phyloP scores from a whole-genome alignment of 2,797 vertebrate genomes.

The Sciurus carolinensis region DNA sequence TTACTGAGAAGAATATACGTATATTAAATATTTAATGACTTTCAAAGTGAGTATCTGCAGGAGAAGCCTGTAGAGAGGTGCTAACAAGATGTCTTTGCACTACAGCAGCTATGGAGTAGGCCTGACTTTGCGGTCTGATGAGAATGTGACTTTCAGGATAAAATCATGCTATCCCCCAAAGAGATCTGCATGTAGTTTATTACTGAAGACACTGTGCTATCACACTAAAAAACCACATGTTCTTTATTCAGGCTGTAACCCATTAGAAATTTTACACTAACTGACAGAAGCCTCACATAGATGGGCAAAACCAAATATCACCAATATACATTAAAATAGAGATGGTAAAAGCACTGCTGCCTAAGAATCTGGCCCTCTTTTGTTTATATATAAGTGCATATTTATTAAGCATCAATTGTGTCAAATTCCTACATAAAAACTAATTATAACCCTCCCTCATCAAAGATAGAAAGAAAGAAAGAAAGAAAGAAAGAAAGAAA shows the following conservation, averaged over 20 bases:
- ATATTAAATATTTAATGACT: conserved; percentile 31
- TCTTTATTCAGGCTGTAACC: not conserved
- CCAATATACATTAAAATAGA: not conserved
- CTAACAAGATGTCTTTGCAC: not conserved
- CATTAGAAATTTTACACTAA: not conserved
- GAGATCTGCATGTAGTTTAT: not conserved
- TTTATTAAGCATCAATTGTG: not conserved
- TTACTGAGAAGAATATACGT: not conserved
- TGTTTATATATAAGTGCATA: not conserved
- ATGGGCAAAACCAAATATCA: not conserved
- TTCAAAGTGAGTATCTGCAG: not conserved
- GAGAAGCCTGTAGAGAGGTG: not conserved
- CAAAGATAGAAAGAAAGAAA: not conserved
- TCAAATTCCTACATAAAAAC: conserved; percentile 3
- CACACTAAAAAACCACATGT: not conserved
- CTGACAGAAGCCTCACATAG: not conserved
- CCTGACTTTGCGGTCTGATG: not conserved
- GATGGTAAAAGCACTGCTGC: not conserved
- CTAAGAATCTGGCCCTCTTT: not conserved
- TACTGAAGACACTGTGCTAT: not conserved
- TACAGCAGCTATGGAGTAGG: not conserved
- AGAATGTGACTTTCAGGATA: not conserved
- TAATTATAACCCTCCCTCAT: not conserved
- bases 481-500: not conserved
- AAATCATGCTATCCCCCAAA: not conserved